Evolutionary conservation across 1,140 invertebrate genomes (phyloP).

Genomic region (Tetranychus urticae): DNA sequence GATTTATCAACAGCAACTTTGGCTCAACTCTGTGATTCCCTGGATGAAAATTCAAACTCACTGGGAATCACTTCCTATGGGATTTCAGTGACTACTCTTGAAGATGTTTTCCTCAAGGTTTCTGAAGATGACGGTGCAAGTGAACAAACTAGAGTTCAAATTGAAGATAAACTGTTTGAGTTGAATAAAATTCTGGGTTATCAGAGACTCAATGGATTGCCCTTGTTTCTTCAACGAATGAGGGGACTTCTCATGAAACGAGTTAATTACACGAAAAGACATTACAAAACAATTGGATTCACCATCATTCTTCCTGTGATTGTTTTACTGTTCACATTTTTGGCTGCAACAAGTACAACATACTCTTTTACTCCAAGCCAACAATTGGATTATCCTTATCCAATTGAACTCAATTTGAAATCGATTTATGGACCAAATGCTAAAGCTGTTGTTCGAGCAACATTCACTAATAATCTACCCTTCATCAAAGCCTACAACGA

Average conservation of each 20-base stretch:
- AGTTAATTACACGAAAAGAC: background rate
- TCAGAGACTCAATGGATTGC: background rate
- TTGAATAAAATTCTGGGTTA: background rate
- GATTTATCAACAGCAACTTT: constrained; percentile 21
- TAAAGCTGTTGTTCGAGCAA: too few species aligned
- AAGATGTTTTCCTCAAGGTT: constrained; percentile 57
- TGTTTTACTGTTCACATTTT: too few species aligned
- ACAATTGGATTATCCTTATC: too few species aligned
- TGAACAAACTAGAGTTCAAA: background rate
- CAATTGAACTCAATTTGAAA: too few species aligned
- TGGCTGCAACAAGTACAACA: too few species aligned
- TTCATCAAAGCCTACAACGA: too few species aligned
- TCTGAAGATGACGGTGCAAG: background rate
- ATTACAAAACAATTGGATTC: background rate
- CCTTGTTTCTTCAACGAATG: background rate
- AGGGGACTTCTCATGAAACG: background rate
- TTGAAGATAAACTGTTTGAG: background rate
- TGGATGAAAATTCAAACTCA: constrained; percentile 32
- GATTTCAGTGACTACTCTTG: constrained; percentile 51
- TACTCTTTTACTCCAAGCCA: too few species aligned
- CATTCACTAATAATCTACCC: too few species aligned
- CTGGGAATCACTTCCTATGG: constrained; percentile 47
- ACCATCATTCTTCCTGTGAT: too few species aligned
- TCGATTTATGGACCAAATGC: too few species aligned
- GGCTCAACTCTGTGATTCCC: constrained; percentile 30